phyloP scores from a whole-genome alignment of 2,797 vertebrate species.

The Sebastiscus albofasciatus region DNA sequence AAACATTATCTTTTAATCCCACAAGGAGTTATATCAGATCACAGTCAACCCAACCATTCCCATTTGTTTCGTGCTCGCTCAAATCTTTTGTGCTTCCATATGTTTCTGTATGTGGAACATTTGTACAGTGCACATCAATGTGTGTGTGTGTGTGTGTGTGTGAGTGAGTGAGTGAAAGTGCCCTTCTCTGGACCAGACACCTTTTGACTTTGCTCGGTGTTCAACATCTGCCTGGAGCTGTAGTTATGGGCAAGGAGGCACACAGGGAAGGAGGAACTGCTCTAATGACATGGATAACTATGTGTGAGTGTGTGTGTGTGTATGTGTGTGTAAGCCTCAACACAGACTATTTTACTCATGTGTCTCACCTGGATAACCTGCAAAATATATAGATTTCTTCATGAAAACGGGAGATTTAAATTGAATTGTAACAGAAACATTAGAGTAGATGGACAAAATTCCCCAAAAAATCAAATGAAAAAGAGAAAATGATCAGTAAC shows the following conservation, averaged over 20 bases:
- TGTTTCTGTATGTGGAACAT: not conserved
- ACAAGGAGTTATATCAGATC: not conserved
- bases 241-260: conserved; percentile 20
- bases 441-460: not conserved
- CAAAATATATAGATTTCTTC: not conserved
- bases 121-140: not conserved
- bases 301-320: not conserved
- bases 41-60: not conserved
- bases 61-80: not conserved
- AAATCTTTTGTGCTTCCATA: no score
- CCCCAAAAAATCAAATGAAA: not conserved
- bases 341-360: not conserved
- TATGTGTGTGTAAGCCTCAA: not conserved
- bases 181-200: conserved; percentile 1
- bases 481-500: not conserved
- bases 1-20: no score
- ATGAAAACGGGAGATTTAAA: not conserved
- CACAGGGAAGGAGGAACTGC: not conserved
- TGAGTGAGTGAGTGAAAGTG: not conserved
- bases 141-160: not conserved
- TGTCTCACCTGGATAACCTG: not conserved
- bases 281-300: conserved; percentile 1
- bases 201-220: conserved; percentile 27
- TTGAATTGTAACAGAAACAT: not conserved
- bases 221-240: conserved; percentile 21